Percentiles rank a stretch among this genome's conserved stretches.
Evolutionary conservation across 1,140 invertebrate species (phyloP).

Genomic region (Bombus terrestris): DNA sequence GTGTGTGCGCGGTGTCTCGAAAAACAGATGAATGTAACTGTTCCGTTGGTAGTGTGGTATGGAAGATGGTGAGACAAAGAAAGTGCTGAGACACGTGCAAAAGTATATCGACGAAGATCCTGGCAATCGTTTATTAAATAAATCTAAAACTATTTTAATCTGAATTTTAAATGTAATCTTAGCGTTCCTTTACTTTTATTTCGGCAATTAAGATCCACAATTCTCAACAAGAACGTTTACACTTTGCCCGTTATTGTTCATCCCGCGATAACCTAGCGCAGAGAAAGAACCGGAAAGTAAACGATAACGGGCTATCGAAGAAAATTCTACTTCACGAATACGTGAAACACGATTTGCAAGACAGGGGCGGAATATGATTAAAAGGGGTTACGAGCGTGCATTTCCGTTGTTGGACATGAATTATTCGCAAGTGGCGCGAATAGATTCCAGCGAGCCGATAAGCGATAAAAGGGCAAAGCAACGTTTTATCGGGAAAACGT

Average conservation of each 20-base stretch:
- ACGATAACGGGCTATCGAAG: not conserved
- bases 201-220: too few species aligned
- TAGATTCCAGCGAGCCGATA: not conserved
- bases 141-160: too few species aligned
- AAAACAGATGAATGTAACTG: too few species aligned
- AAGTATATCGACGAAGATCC: too few species aligned
- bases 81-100: too few species aligned
- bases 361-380: not conserved
- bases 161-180: too few species aligned
- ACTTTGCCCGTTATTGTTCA: not conserved
- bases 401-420: slow-evolving; percentile 19
- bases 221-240: too few species aligned
- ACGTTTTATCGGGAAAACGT: slow-evolving; percentile 22
- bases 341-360: not conserved
- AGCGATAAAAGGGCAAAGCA: slow-evolving; percentile 32
- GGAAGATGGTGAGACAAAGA: too few species aligned
- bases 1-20: too few species aligned
- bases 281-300: not conserved
- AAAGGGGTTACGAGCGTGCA: slow-evolving; percentile 4
- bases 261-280: not conserved
- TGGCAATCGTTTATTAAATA: too few species aligned
- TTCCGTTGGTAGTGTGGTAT: too few species aligned
- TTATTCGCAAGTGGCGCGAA: slow-evolving; percentile 4
- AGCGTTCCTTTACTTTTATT: too few species aligned
- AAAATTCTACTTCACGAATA: not conserved